Percentiles rank a stretch among this genome's conserved stretches.
These are phyloP conservation scores for Chiridota heheva DNA, from an alignment of 35 echinoderm and acorn worm species.

Conservation along the genomic window DNA sequence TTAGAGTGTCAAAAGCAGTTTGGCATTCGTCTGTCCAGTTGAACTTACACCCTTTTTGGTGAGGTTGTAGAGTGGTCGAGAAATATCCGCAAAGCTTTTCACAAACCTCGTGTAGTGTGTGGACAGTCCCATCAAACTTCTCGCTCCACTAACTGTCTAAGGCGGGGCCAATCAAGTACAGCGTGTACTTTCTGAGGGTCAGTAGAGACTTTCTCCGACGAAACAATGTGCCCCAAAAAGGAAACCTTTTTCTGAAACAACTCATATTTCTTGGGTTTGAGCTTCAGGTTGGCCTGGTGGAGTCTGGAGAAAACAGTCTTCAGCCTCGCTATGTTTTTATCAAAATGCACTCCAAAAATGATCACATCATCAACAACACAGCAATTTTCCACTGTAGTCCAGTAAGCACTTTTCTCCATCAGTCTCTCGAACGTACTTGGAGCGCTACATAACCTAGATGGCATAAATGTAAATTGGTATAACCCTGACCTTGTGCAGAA, in stretches of 20 bases:
- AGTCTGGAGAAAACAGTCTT: too few species aligned
- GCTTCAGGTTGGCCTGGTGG: too few species aligned
- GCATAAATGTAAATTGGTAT: conserved; percentile 47
- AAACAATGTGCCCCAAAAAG: conserved; percentile 19
- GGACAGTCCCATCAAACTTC: conserved; percentile 4
- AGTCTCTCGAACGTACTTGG: conserved; percentile 51
- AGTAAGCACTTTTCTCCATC: conserved; percentile 36
- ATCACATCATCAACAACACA: not conserved
- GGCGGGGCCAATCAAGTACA: not conserved
- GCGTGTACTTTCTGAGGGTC: conserved; percentile 10
- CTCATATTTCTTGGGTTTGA: too few species aligned
- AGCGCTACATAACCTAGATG: conserved; percentile 54
- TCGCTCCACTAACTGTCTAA: not conserved
- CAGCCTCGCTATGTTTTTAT: conserved; percentile 1
- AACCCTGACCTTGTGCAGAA: conserved; percentile 31
- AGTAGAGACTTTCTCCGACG: not conserved
- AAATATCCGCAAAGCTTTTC: too few species aligned
- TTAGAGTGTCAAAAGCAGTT: too few species aligned
- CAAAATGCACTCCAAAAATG: too few species aligned
- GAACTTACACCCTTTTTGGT: too few species aligned
- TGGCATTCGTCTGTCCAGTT: too few species aligned
- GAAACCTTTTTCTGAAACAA: not conserved
- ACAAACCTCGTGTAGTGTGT: not conserved
- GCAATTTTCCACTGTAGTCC: conserved; percentile 46
- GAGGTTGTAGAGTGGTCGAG: too few species aligned